Base-by-base conservation (phyloP, 2,113 vertebrate species). In the Burhinus bistriatus region DNA sequence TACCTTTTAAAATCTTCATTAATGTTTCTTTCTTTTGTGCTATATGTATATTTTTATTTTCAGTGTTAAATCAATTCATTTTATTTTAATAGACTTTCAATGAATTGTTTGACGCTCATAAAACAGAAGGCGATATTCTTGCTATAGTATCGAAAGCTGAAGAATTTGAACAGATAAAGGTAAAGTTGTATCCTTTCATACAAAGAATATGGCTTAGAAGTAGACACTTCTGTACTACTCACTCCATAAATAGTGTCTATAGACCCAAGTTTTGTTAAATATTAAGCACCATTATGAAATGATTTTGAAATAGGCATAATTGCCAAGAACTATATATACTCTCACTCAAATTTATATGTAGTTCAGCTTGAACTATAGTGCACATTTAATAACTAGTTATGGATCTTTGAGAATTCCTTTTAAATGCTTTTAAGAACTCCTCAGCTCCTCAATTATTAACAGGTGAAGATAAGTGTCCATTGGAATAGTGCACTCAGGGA, bases 131-230 rank as follows among this genome's bases (percentile, higher is more conserved):
- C 0, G 99, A 99, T 93, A 99, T 99, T 96, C 97, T 99, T 97
- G 98, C 98, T 68, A 99, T 99, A 59, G 99, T 99, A 22, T 99
- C 99, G 72, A 99, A 99, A 98, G 99, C 99, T 22, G 99, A 99
- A 97, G 99, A 99, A 97, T 99, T 99, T 93, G 99, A 99, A 54
- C 99, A 99, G 97, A 99, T 99, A 49, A 99, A 99, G 99, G 99
- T 99, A 98, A 98, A 98, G 90, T 92, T 72, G 32, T 65, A 47
- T 72, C 21, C 25, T 62, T 71, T 73, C 42, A 34, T 58, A 45
- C 32, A 47, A 81, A 77, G 11, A 72, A 19, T 32, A 14, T 55
- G 6, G 61, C 51, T 84, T 85, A 30, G 44, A 89, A 76, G 36
- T 82, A 69, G 40, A 62, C 11, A 25, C 11, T 87, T 87, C 26